Conservation (phyloP, 53 echinoderm and acorn worm species). For the Apostichopus leukothele region DNA sequence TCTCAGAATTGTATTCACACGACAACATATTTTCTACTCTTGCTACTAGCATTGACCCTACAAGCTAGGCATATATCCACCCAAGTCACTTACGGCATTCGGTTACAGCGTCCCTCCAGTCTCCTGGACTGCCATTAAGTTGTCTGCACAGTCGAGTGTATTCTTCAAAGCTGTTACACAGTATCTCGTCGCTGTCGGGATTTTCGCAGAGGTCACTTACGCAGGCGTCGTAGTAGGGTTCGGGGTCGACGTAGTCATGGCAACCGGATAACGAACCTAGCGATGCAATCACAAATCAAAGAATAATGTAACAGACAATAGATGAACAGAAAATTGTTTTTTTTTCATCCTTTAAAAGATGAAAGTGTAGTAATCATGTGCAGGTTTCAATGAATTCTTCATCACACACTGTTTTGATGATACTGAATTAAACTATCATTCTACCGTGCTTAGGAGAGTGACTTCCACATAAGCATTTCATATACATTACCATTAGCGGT, state of each 20-base stretch:
- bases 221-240: slow-evolving; percentile 71
- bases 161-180: slow-evolving; percentile 64
- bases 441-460: no score
- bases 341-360: no score
- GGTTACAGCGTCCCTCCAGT: slow-evolving; percentile 55
- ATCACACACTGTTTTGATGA: no score
- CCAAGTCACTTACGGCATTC: slow-evolving; percentile 55
- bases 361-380: no score
- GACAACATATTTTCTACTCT: no score
- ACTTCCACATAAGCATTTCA: no score
- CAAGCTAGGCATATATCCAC: neutral
- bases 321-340: no score
- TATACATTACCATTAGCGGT: no score
- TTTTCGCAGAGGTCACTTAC: slow-evolving; percentile 76
- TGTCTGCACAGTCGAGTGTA: slow-evolving; percentile 69
- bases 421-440: no score
- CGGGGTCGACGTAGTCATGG: slow-evolving; percentile 66
- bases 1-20: no score
- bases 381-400: no score
- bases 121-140: slow-evolving; percentile 53
- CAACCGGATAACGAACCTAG: slow-evolving; percentile 65
- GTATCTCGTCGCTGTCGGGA: slow-evolving; percentile 60
- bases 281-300: neutral
- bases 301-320: no score
- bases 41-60: neutral